Conservation (phyloP, 2,888 invertebrate species). For the Eupithecia subfuscata region DNA sequence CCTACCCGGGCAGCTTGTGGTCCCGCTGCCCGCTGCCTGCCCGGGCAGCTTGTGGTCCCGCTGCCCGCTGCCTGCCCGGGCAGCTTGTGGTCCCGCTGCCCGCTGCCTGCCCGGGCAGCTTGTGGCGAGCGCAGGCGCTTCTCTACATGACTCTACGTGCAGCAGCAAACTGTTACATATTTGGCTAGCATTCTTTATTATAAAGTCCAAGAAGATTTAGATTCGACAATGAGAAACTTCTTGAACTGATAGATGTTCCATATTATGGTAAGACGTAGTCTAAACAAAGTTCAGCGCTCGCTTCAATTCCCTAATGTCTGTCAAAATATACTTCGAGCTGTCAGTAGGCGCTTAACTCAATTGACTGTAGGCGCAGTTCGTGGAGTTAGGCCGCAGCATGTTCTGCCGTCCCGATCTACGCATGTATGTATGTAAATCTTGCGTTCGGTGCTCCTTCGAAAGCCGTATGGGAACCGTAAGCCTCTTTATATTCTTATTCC, state of each 20-base stretch:
- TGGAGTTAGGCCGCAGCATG: slow-evolving; percentile 60
- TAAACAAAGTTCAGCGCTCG: slow-evolving; percentile 52
- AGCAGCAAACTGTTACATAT: too few species aligned
- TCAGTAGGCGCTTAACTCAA: slow-evolving; percentile 77
- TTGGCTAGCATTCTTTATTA: too few species aligned
- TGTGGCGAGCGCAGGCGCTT: not conserved
- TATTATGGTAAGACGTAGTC: too few species aligned
- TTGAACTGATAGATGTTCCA: too few species aligned
- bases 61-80: too few species aligned
- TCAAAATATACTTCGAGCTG: slow-evolving; percentile 80
- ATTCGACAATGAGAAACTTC: not conserved
- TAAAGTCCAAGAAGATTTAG: too few species aligned
- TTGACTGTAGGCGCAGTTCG: slow-evolving; percentile 75
- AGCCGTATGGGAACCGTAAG: slow-evolving; percentile 79
- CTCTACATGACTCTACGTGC: too few species aligned
- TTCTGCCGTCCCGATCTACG: slow-evolving; percentile 55
- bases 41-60: too few species aligned
- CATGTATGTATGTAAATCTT: slow-evolving; percentile 78
- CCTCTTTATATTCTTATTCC: slow-evolving; percentile 81
- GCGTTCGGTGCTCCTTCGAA: slow-evolving; percentile 75
- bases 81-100: too few species aligned
- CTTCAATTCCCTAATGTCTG: slow-evolving; percentile 79
- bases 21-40: too few species aligned
- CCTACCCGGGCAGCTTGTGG: too few species aligned
- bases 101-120: too few species aligned